Evolutionary conservation across 2,888 invertebrate genomes (phyloP).

Genomic region (Coenonympha glycerion): DNA sequence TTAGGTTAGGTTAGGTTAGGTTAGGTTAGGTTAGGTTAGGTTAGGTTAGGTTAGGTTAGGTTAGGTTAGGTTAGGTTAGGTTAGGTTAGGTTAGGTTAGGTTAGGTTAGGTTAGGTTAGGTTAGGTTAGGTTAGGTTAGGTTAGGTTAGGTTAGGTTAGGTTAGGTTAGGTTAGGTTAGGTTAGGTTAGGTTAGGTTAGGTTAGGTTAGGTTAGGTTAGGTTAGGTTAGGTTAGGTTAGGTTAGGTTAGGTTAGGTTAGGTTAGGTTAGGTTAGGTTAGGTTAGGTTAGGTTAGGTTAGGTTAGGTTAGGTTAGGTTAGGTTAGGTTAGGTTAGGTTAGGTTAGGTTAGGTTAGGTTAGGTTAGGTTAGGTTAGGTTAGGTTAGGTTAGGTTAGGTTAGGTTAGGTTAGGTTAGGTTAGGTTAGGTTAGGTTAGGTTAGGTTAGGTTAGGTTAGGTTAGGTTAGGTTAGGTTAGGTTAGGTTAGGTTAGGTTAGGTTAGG

Average conservation of each 20-base stretch:
- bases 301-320: constrained; percentile 19
- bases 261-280: constrained; percentile 18
- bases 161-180: constrained; percentile 16
- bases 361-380: constrained; percentile 12
- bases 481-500: too few species aligned
- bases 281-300: constrained; percentile 19
- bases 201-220: constrained; percentile 19
- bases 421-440: too few species aligned
- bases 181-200: constrained; percentile 19
- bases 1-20: constrained; percentile 15
- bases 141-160: constrained; percentile 24
- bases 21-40: constrained; percentile 23
- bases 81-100: constrained; percentile 20
- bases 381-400: constrained; percentile 16
- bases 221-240: constrained; percentile 19
- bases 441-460: too few species aligned
- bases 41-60: constrained; percentile 7
- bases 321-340: constrained; percentile 18
- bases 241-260: constrained; percentile 18
- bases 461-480: too few species aligned
- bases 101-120: constrained; percentile 27
- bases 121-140: constrained; percentile 26
- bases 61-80: constrained; percentile 19
- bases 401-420: too few species aligned
- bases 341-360: constrained; percentile 16